These are phyloP conservation scores for Emys orbicularis DNA, from an alignment of 2,797 vertebrate species.

Conservation along the genomic window DNA sequence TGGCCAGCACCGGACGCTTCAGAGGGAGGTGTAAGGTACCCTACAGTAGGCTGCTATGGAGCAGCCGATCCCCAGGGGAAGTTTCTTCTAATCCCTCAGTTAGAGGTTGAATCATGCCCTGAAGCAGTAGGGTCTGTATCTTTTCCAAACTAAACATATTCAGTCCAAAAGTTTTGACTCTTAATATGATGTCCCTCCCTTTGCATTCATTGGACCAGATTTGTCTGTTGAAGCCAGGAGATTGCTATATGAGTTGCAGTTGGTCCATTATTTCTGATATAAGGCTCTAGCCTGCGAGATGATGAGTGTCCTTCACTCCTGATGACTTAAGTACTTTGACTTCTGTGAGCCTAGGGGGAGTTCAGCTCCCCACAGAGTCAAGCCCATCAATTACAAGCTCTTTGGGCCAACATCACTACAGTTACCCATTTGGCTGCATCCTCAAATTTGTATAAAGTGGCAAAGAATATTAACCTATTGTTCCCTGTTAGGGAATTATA, in stretches of 20 bases:
- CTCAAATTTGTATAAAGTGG: too few species aligned
- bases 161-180: not conserved
- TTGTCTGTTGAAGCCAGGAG: not conserved
- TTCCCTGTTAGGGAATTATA: too few species aligned
- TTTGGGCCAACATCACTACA: not conserved
- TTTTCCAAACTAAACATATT: constrained; percentile 1
- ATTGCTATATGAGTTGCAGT: not conserved
- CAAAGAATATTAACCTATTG: too few species aligned
- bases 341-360: not conserved
- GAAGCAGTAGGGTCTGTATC: not conserved
- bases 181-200: not conserved
- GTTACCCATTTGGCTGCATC: too few species aligned
- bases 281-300: not conserved
- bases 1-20: not conserved
- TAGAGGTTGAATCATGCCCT: constrained; percentile 21
- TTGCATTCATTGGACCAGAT: not conserved
- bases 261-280: not conserved
- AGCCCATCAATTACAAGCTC: not conserved
- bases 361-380: not conserved
- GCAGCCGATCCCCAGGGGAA: not conserved
- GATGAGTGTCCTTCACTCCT: not conserved
- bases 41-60: not conserved
- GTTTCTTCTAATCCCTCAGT: constrained; percentile 20
- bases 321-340: not conserved
- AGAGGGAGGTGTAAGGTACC: not conserved